Base-by-base conservation (phyloP, 2,888 invertebrate genomes). In the Pterostichus niger region DNA sequence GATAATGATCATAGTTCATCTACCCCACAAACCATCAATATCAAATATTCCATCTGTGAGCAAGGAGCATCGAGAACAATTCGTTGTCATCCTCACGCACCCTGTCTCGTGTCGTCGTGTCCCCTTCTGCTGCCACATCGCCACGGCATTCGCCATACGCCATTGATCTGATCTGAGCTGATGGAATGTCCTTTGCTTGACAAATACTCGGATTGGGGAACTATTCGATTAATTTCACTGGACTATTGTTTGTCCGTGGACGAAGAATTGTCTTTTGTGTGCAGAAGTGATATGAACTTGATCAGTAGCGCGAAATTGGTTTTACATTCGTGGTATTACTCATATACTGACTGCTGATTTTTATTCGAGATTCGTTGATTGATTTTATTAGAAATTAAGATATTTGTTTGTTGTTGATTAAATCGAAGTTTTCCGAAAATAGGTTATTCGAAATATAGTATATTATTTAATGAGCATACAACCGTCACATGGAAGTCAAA, bases 161-260 rank as follows among this genome's bases (percentile, higher is more conserved):
- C 76, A 76, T 76, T 56, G 54, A 76, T 76, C 75, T 54, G 75
- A 54, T 54, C 49, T 75, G 75, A 52, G 54, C 54, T 49, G 76
- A 76, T 54, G 76, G 76, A 76, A 76, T 76, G 76, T 76, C 52
- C 54, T 52, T 56, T 76, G 40, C 35, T 52, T 76, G 54, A 76
- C 76, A 54, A 54, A 54, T 76, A 35, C 76, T 52, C 56, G 56
- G 56, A 76, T 76, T 56, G 56, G 56, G 76, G 76, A 76, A 76
- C 76, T 76, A 76, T 76, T 76, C 76, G 76, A 76, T 76, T 76
- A 76, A 76, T 76, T 71, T 52, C 76, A 33, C 10, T 31, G 54
- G 56, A 76, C 52, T 76, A 76, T 76, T 76, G 76, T 76, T 76
- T 71, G 68, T 71, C 68, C 17, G 68, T 15, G 44, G 68, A 44